Percentiles rank a stretch among this genome's conserved stretches.
These are phyloP conservation scores for Ferdinandea cuprea DNA, from an alignment of 2,888 invertebrate species.

Conservation along the genomic window DNA sequence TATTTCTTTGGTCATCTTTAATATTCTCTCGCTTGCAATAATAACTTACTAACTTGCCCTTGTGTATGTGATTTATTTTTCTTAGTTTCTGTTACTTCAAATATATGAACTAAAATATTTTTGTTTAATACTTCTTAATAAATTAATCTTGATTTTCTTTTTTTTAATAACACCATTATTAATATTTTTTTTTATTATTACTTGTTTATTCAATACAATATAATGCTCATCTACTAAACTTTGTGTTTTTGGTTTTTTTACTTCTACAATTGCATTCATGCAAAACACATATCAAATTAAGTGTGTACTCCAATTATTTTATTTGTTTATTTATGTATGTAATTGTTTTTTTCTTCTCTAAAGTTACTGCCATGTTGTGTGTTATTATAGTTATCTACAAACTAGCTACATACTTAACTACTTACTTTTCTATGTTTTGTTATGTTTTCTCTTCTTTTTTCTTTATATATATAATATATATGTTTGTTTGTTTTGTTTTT, in stretches of 20 bases:
- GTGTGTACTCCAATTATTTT: slow-evolving; percentile 65
- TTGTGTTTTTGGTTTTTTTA: slow-evolving; percentile 55
- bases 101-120: slow-evolving; percentile 65
- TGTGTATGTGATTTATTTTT: slow-evolving; percentile 61
- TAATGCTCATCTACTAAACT: slow-evolving; percentile 63
- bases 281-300: slow-evolving; percentile 74
- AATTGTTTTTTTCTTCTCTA: slow-evolving; percentile 53
- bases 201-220: slow-evolving; percentile 69
- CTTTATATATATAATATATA: slow-evolving; percentile 73
- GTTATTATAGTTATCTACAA: slow-evolving; percentile 68
- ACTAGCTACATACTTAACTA: slow-evolving; percentile 72
- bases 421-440: slow-evolving; percentile 52
- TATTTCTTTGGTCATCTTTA: slow-evolving; percentile 72
- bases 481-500: slow-evolving; percentile 49
- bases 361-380: slow-evolving; percentile 62
- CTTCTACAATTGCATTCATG: slow-evolving; percentile 67
- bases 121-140: slow-evolving; percentile 58
- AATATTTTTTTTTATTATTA: slow-evolving; percentile 49
- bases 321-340: slow-evolving; percentile 49
- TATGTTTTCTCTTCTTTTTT: slow-evolving; percentile 27
- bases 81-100: slow-evolving; percentile 35
- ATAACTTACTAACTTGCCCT: slow-evolving; percentile 66
- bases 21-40: slow-evolving; percentile 73
- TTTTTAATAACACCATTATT: slow-evolving; percentile 63
- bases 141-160: slow-evolving; percentile 37